Percentiles rank a stretch among this genome's conserved stretches.
phyloP scores from a whole-genome alignment of 2,113 vertebrate species.

The Gnathonemus longibarbis region DNA sequence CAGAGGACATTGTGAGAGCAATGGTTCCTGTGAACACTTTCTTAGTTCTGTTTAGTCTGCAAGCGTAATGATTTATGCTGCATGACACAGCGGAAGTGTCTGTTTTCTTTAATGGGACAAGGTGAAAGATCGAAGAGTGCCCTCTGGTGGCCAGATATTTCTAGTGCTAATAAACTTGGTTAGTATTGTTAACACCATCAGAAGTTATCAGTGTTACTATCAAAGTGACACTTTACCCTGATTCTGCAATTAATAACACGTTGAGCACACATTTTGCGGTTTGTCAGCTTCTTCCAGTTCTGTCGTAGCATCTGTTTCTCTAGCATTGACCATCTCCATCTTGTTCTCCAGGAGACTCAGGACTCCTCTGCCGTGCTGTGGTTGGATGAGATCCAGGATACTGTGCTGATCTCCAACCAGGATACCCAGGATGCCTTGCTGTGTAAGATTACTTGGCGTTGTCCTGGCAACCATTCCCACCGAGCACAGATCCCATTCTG shows the following conservation, averaged over 20 bases:
- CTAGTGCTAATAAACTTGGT: conserved; percentile 12
- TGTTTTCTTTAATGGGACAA: neutral
- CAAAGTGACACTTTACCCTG: neutral
- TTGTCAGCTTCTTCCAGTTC: neutral
- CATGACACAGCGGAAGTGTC: conserved; percentile 10
- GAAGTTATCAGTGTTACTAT: neutral
- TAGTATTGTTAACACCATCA: neutral
- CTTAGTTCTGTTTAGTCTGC: neutral
- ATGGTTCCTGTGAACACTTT: neutral
- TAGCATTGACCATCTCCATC: neutral
- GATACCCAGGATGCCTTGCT: conserved; percentile 79
- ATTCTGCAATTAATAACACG: neutral
- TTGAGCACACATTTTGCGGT: neutral
- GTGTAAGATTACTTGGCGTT: conserved; percentile 62
- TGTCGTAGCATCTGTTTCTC: neutral
- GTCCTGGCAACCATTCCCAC: neutral
- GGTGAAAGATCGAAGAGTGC: conserved; percentile 14
- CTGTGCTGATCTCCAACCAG: conserved; percentile 77
- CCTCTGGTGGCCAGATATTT: conserved; percentile 33
- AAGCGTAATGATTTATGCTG: neutral
- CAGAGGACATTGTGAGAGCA: neutral
- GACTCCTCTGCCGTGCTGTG: conserved; percentile 93
- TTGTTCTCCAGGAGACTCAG: conserved; percentile 70
- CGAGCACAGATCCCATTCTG: neutral
- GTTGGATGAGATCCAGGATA: conserved; percentile 95